Conservation (phyloP, 2,888 invertebrate genomes). For the Chymomyza amoena region DNA sequence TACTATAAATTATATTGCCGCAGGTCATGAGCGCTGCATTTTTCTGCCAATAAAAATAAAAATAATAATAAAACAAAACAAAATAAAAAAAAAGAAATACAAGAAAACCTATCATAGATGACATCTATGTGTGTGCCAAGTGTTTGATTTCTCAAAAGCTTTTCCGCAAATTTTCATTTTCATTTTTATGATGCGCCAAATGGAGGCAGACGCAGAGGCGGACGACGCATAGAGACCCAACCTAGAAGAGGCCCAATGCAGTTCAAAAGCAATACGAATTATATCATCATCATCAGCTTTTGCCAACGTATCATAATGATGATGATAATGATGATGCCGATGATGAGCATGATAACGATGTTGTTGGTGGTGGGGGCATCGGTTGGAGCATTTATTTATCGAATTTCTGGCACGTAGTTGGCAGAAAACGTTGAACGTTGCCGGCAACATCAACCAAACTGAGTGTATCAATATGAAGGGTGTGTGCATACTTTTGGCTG, state of each 20-base stretch:
- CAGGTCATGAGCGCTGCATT: conserved; percentile 58
- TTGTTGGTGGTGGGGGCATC: not conserved
- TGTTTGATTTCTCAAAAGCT: conserved; percentile 12
- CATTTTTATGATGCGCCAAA: conserved; percentile 33
- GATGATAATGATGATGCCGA: not conserved
- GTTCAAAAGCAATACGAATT: not conserved
- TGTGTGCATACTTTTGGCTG: not conserved
- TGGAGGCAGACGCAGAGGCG: not conserved
- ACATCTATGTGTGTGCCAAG: not conserved
- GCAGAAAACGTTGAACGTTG: not conserved
- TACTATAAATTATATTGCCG: conserved; percentile 56
- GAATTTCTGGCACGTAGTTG: not conserved
- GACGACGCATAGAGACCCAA: not conserved
- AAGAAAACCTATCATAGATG: not conserved
- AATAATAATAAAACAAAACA: conserved; percentile 37
- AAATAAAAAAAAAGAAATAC: too few species aligned
- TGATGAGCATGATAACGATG: not conserved
- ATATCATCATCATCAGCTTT: conserved; percentile 15
- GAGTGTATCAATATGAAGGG: not conserved
- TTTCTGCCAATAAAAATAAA: conserved; percentile 53
- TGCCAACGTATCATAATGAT: conserved; percentile 11
- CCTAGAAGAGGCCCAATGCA: not conserved
- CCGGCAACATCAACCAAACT: not conserved
- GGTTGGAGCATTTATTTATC: not conserved
- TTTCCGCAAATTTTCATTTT: conserved; percentile 17